Evolutionary conservation across 2,797 vertebrate genomes (phyloP).

Genomic region (Melanotaenia trifasciata): DNA sequence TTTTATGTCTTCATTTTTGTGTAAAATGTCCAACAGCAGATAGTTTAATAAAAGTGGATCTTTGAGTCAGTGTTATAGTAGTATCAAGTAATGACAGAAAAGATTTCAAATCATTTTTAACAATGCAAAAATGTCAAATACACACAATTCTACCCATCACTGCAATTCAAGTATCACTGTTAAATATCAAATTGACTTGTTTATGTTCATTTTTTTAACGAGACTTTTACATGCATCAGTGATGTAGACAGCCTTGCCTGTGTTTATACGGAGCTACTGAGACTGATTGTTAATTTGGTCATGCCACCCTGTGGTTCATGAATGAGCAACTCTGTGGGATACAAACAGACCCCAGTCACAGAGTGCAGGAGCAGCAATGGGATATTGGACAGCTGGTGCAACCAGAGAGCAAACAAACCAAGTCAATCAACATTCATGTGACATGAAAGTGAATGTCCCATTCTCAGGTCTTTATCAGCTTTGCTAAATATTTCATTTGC

Average conservation of each 20-base stretch:
- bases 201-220: neutral
- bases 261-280: neutral
- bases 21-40: neutral
- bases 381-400: constrained; percentile 4
- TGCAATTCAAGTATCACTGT: neutral
- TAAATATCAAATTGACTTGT: neutral
- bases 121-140: neutral
- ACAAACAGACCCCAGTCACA: neutral
- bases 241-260: neutral
- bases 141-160: neutral
- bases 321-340: neutral
- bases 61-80: neutral
- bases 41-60: neutral
- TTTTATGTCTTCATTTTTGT: neutral
- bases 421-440: neutral
- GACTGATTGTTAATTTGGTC: constrained; percentile 5
- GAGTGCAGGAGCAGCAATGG: neutral
- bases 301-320: neutral
- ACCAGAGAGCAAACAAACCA: neutral
- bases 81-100: constrained; percentile 3
- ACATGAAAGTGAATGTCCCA: neutral
- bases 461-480: neutral
- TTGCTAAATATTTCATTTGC: neutral
- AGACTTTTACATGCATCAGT: neutral
- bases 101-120: neutral